A percentile compares a stretch with the other conserved stretches of the same genome.
These are phyloP conservation scores for Xestia c-nigrum DNA, from an alignment of 2,888 invertebrate genomes.

Conservation along the genomic window DNA sequence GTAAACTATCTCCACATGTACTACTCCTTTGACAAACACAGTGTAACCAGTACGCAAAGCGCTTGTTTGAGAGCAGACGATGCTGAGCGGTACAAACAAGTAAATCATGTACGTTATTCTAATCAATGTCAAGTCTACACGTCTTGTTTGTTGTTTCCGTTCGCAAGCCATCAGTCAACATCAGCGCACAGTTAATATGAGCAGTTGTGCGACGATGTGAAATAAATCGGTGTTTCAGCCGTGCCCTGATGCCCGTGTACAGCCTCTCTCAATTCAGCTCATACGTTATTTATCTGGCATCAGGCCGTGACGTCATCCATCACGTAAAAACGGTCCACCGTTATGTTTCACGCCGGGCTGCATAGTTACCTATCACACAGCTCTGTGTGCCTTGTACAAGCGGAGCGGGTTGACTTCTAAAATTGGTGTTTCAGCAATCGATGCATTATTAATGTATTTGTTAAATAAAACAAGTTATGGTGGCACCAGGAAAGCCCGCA, in stretches of 20 bases:
- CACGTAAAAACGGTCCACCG: conserved; percentile 40
- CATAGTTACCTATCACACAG: conserved; percentile 13
- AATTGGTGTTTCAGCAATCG: conserved; percentile 15
- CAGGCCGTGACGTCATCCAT: conserved; percentile 63
- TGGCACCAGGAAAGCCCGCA: not conserved
- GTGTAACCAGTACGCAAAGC: not conserved
- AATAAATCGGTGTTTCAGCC: conserved; percentile 45
- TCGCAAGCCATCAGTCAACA: conserved; percentile 45
- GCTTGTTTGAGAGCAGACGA: not conserved
- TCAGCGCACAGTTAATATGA: conserved; percentile 38
- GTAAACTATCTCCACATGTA: not conserved
- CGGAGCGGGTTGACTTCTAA: not conserved
- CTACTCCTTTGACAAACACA: conserved; percentile 9
- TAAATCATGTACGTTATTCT: conserved; percentile 9
- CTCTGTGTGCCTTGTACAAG: not conserved
- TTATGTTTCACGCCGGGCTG: conserved; percentile 14
- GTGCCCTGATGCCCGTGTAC: conserved; percentile 22
- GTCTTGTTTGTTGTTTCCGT: not conserved
- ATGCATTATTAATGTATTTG: conserved; percentile 3
- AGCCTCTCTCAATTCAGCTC: conserved; percentile 52
- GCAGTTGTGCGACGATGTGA: conserved; percentile 32
- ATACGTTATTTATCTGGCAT: conserved; percentile 61
- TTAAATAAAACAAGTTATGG: not conserved
- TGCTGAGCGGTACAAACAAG: conserved; percentile 4
- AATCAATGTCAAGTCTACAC: conserved; percentile 26